phyloP scores from a whole-genome alignment of 2,888 invertebrate species.

The Abrostola tripartita region DNA sequence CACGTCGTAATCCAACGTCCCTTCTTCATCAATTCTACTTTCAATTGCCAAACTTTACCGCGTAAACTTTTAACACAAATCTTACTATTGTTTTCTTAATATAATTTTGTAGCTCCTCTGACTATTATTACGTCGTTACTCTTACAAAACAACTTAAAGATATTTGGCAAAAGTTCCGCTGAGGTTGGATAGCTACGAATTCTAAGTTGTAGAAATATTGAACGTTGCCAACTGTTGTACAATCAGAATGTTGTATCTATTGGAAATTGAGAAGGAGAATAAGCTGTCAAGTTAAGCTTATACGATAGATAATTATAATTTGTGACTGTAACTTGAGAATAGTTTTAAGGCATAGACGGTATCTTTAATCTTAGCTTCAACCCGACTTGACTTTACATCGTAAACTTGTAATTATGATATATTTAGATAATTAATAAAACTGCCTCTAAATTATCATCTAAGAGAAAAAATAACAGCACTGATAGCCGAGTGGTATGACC shows the following conservation, averaged over 20 bases:
- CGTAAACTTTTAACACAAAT: slow-evolving; percentile 56
- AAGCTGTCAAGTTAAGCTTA: slow-evolving; percentile 35
- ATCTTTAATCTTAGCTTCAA: too few relatives aligned
- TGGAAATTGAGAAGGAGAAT: slow-evolving; percentile 19
- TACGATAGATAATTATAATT: slow-evolving; percentile 20
- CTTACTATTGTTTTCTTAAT: slow-evolving; percentile 60
- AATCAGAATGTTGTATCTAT: slow-evolving; percentile 40
- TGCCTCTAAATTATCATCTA: too few relatives aligned
- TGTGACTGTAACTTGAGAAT: not conserved
- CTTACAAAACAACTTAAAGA: slow-evolving; percentile 74
- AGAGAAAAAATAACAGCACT: too few relatives aligned
- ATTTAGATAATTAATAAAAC: too few relatives aligned
- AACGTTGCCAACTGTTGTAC: slow-evolving; percentile 69
- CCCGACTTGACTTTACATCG: too few relatives aligned
- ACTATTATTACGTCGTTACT: slow-evolving; percentile 63
- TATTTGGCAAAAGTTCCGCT: slow-evolving; percentile 80
- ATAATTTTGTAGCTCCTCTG: slow-evolving; percentile 61
- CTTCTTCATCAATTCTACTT: slow-evolving; percentile 35
- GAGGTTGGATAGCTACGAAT: slow-evolving; percentile 73
- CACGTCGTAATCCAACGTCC: slow-evolving; percentile 7
- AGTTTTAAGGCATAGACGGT: not conserved
- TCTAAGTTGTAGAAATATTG: slow-evolving; percentile 65
- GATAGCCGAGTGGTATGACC: too few relatives aligned
- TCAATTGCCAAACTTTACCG: slow-evolving; percentile 37
- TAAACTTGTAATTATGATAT: too few relatives aligned